Conservation (phyloP, 2,888 invertebrate genomes). For the Bursaphelenchus okinawaensis region DNA sequence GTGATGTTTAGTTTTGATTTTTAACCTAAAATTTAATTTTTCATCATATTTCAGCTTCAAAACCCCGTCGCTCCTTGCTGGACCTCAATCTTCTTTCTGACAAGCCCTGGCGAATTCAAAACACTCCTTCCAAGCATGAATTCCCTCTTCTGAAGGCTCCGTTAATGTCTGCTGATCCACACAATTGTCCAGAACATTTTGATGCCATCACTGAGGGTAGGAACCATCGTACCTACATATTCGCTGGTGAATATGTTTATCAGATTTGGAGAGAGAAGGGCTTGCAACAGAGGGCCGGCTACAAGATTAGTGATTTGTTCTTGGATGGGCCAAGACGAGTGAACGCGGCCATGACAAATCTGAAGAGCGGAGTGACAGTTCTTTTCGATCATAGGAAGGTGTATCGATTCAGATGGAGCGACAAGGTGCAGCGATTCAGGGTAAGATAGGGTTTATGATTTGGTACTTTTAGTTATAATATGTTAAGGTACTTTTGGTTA, state of each 20-base stretch:
- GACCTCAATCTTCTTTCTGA: background rate
- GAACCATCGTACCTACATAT: slow-evolving; percentile 43
- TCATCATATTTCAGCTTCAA: slow-evolving; percentile 5
- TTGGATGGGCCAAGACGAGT: slow-evolving; percentile 46
- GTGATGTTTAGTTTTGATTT: no score
- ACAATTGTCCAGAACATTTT: slow-evolving; percentile 40
- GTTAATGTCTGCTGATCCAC: slow-evolving; percentile 17
- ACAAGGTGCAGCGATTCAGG: slow-evolving; percentile 42
- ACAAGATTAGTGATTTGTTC: slow-evolving; percentile 42
- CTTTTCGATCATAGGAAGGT: slow-evolving; percentile 38
- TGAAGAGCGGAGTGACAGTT: slow-evolving; percentile 42
- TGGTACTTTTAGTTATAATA: no score
- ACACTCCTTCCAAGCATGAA: background rate
- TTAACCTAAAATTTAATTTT: no score
- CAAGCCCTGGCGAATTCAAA: background rate
- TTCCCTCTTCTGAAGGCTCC: background rate
- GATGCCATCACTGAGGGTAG: slow-evolving; percentile 49
- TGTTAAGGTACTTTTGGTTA: no score
- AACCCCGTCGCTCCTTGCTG: slow-evolving; percentile 9
- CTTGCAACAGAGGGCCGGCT: slow-evolving; percentile 43
- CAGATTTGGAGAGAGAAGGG: slow-evolving; percentile 48
- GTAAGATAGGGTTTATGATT: slow-evolving; percentile 25
- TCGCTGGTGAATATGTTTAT: slow-evolving; percentile 45
- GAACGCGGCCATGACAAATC: slow-evolving; percentile 48
- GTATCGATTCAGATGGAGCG: slow-evolving; percentile 49